Conservation (phyloP, 2,113 vertebrate genomes). For the Gymnarchus niloticus region DNA sequence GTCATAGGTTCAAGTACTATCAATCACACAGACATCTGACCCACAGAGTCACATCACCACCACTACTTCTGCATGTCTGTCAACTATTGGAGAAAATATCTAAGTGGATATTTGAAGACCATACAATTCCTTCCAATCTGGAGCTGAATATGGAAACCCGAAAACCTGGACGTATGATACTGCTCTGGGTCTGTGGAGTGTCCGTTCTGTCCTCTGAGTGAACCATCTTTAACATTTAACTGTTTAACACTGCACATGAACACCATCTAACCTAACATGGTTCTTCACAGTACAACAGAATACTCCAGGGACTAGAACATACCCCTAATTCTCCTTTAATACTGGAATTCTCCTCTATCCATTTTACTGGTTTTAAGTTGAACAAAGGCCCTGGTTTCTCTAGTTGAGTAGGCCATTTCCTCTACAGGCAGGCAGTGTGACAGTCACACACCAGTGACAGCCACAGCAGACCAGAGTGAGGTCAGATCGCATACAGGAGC, state of each 20-base stretch:
- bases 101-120: background rate
- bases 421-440: background rate
- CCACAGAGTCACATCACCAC: too few relatives aligned
- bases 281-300: too few relatives aligned
- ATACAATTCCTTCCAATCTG: background rate
- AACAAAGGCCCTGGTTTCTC: background rate
- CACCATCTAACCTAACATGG: background rate
- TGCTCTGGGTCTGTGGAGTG: background rate
- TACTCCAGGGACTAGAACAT: background rate
- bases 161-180: background rate
- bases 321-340: background rate
- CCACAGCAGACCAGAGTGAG: background rate
- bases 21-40: too few relatives aligned
- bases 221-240: background rate
- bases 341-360: background rate
- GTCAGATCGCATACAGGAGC: background rate
- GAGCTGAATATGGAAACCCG: background rate
- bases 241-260: background rate
- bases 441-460: slow-evolving; percentile 12
- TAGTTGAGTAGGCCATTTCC: background rate
- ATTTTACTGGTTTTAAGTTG: background rate
- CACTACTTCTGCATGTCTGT: background rate
- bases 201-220: background rate
- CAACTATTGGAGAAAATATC: background rate
- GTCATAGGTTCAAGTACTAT: too few relatives aligned